phyloP scores from a whole-genome alignment of 2,888 invertebrate genomes.

The Camponotus fellah region DNA sequence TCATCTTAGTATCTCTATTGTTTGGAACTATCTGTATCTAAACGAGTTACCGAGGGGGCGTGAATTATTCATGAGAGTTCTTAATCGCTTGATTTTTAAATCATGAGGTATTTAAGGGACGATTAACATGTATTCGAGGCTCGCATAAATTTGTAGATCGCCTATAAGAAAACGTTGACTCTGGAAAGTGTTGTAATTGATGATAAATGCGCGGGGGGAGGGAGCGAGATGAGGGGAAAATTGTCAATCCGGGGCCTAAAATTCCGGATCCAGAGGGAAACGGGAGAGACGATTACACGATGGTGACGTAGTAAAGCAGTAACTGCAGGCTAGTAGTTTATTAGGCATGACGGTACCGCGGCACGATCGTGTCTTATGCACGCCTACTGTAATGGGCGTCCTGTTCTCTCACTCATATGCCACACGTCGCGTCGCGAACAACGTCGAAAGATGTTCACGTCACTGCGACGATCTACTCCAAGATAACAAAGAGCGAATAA shows the following conservation, averaged over 20 bases:
- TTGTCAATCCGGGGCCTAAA: constrained; percentile 38
- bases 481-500: neutral
- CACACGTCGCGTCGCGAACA: constrained; percentile 57
- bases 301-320: constrained; percentile 57
- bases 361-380: constrained; percentile 76
- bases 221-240: neutral
- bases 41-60: neutral
- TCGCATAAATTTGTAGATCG: constrained; percentile 3
- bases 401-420: constrained; percentile 37
- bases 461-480: constrained; percentile 12
- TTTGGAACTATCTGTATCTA: neutral
- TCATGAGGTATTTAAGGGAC: neutral
- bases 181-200: neutral
- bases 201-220: neutral
- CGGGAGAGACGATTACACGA: constrained; percentile 53
- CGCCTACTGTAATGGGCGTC: constrained; percentile 66
- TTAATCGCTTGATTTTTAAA: constrained; percentile 2
- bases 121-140: neutral
- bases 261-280: constrained; percentile 61
- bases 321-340: constrained; percentile 74
- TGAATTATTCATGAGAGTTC: constrained; percentile 11
- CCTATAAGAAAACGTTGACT: neutral
- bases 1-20: neutral
- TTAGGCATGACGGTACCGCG: constrained; percentile 75
- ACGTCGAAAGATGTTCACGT: constrained; percentile 60